Base-by-base conservation (phyloP, 2,113 vertebrate genomes). In the Colinus virginianus region DNA sequence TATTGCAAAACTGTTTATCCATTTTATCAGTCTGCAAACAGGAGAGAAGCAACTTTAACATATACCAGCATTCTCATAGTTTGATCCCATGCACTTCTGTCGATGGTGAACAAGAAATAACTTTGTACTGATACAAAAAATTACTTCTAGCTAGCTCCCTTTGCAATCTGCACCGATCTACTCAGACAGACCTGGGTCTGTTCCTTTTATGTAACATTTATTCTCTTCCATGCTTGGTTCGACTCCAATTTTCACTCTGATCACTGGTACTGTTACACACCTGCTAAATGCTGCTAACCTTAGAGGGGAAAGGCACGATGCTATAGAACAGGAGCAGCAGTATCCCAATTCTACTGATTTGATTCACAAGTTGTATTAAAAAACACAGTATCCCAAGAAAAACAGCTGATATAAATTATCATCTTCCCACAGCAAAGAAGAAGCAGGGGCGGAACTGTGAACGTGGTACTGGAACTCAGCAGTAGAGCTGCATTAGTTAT, bases 351-450 rank as follows among this genome's bases (percentile, higher is more conserved):
- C 62, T 64, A 42, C 36, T 16, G 43, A 30, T 68, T 13, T 46
- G 69, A 71, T 78, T 90, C 48, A 68, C 36, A 80, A 66, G 23
- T 32, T 84, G 23, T 7, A 4, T 20, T 78, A 45, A 86, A 78
- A 76, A 95, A 74, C 42, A 90, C 10, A 78, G 40, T n/a, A 90
- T 84, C 80, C 61, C 48, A 71, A 61, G 88, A 90, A 92, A 91
- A 91, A 71, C 88, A 94, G 92, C 92, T 91, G 92, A 96, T 53
- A 53, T 14, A 91, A 90, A 94, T 95, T 95, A 88, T 6, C 75
- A 83, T 78, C 80, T 94, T 94, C 86, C 86, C 95, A 96, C 86
- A 96, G 95, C 69, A 96, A 93, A 93, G 90, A 71, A 92, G 63
- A n/a, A 86, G 46, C 23, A 89, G 55, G 43, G 86, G 43, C 84